Evolutionary conservation across 2,888 invertebrate genomes (phyloP).

Genomic region (Cosmia pyralina): DNA sequence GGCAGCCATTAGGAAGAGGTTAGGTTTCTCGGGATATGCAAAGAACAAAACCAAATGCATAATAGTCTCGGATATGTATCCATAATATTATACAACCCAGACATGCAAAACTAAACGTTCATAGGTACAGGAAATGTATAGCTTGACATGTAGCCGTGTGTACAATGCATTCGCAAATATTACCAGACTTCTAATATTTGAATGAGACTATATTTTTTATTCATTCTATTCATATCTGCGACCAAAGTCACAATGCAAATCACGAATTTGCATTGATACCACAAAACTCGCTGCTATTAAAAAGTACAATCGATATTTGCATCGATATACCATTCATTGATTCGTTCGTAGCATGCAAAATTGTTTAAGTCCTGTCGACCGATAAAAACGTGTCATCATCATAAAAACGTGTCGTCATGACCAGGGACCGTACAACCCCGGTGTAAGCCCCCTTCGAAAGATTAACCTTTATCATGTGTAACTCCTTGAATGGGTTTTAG

Average conservation of each 20-base stretch:
- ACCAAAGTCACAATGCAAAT: constrained; percentile 20
- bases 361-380: constrained; percentile 35
- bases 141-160: not conserved
- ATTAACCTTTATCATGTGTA: too few relatives aligned
- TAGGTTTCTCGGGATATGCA: not conserved
- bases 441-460: too few relatives aligned
- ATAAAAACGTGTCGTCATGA: too few relatives aligned
- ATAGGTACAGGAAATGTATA: too few relatives aligned
- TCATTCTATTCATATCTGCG: not conserved
- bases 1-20: too few relatives aligned
- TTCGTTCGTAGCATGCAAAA: constrained; percentile 18
- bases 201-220: not conserved
- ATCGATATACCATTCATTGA: constrained; percentile 36
- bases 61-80: not conserved
- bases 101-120: not conserved
- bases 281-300: constrained; percentile 16
- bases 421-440: too few relatives aligned
- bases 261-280: constrained; percentile 29
- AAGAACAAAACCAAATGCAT: not conserved
- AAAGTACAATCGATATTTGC: constrained; percentile 41
- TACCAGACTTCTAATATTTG: constrained; percentile 10
- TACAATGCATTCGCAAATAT: constrained; percentile 3
- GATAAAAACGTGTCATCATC: constrained; percentile 46
- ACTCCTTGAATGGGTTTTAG: too few relatives aligned
- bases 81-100: constrained; percentile 4